Base-by-base conservation (phyloP, 2,797 vertebrate genomes). In the Sebastes vulpes region DNA sequence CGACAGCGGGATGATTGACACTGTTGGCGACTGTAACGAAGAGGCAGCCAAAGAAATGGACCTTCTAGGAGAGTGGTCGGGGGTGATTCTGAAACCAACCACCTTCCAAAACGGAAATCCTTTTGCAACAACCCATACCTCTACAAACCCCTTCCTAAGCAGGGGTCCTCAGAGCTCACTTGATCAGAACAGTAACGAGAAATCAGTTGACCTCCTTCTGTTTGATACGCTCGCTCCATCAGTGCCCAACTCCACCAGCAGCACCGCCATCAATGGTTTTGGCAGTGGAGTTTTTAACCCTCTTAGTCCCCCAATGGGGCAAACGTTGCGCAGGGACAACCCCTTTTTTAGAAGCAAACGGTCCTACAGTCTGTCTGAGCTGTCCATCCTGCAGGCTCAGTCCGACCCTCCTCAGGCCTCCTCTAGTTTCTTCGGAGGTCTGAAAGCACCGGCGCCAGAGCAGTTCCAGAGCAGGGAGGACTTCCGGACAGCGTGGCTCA, bases 281-380 rank as follows among this genome's bases (percentile, higher is more conserved):
- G 90, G 86, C 75, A 95, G 95, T 57, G 90, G 94, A 31, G 64
- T 96, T 77, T 96, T 97, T 3, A 96, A 97, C 79, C 92, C 91
- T 1, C 87, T 95, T 2, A 67, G 77, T 72, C 60, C 93, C 0
- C 32, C 32, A 35, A 64, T 29, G 0, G 86, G 92, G 1, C 95
- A 91, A 18, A 94, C 94, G 0, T 76, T 95, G 63, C 95, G 89
- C 50, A 95, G 97, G 64, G 97, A 98, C 87, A 98, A 99, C 87
- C 98, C 98, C 0, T 99, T 99, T 92, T 98, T 98, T 86, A 92
- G 97, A 60, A 99, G 98, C 87, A 99, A 99, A n/a, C 97, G 98
- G 0, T 99, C 98, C 53, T 99, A 99, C 95, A 99, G 98, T 89
- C 92, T 99, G 65, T 99, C 98, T 0, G 98, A 99, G 66, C 95